Percentiles rank a stretch among this genome's conserved stretches.
These are phyloP conservation scores for Delichon dasypus DNA, from an alignment of 2,797 vertebrate species.

Conservation along the genomic window DNA sequence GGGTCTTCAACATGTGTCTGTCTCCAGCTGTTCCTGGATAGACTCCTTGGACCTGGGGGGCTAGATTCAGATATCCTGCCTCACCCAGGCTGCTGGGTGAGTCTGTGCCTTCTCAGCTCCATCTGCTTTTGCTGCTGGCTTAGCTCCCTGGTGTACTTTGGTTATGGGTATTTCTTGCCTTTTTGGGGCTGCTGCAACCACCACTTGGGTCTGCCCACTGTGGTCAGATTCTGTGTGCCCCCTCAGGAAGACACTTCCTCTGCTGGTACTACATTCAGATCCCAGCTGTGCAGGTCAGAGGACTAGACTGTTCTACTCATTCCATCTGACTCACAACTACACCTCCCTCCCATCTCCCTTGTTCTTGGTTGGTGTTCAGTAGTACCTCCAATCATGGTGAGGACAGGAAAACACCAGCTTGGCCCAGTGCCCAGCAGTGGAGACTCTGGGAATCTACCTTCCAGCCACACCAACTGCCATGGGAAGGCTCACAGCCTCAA, in stretches of 20 bases:
- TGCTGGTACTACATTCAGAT: background rate
- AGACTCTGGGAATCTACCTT: background rate
- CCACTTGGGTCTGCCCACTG: background rate
- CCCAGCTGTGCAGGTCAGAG: background rate
- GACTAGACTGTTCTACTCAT: background rate
- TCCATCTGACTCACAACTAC: background rate
- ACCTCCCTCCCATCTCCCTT: background rate
- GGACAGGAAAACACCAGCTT: background rate
- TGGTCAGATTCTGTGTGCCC: background rate
- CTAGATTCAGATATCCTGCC: background rate
- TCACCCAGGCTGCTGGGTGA: too few species aligned
- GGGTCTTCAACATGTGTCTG: background rate
- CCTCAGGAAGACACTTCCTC: background rate
- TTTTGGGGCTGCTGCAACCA: background rate
- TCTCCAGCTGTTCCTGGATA: background rate
- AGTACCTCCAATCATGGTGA: rapidly evolving
- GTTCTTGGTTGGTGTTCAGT: background rate
- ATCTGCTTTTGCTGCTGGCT: background rate
- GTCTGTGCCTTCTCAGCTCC: background rate
- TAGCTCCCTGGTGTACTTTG: background rate
- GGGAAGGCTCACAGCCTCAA: background rate
- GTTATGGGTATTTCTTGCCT: background rate
- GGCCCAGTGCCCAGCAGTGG: background rate
- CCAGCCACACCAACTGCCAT: background rate
- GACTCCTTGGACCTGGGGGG: background rate